Evolutionary conservation across 2,888 invertebrate genomes (phyloP).

Genomic region (Calliphora vomitoria): DNA sequence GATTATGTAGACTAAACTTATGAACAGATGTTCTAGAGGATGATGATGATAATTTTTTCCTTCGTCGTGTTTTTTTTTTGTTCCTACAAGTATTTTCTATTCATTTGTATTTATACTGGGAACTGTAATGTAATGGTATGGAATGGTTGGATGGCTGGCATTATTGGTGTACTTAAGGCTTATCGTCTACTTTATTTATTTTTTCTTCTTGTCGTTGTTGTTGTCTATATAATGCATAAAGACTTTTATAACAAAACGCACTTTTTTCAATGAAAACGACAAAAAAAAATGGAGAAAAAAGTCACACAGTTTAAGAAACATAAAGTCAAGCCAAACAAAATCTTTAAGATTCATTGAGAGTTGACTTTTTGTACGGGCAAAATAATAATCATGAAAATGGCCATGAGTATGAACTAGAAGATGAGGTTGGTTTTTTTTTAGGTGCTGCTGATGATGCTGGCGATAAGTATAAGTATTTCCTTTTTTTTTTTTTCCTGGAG

Average conservation of each 20-base stretch:
- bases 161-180: constrained; percentile 68
- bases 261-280: constrained; percentile 26
- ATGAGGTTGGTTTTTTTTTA: background rate
- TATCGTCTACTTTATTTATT: constrained; percentile 49
- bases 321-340: constrained; percentile 44
- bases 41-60: constrained; percentile 47
- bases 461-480: constrained; percentile 36
- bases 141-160: constrained; percentile 39
- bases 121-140: background rate
- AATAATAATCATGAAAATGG: constrained; percentile 41
- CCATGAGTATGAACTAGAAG: constrained; percentile 5
- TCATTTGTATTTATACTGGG: constrained; percentile 38
- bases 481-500: constrained; percentile 11
- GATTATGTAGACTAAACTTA: constrained; percentile 67
- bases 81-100: constrained; percentile 39
- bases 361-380: constrained; percentile 54
- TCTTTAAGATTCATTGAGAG: constrained; percentile 62
- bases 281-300: background rate
- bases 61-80: background rate
- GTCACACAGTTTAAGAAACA: background rate
- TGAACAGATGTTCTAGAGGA: constrained; percentile 67
- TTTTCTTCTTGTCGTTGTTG: background rate
- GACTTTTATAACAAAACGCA: constrained; percentile 50
- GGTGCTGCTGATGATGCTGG: constrained; percentile 5
- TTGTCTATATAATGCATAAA: constrained; percentile 13